Base-by-base conservation (phyloP, 2,888 invertebrate species). In the Choreutis nemorana region DNA sequence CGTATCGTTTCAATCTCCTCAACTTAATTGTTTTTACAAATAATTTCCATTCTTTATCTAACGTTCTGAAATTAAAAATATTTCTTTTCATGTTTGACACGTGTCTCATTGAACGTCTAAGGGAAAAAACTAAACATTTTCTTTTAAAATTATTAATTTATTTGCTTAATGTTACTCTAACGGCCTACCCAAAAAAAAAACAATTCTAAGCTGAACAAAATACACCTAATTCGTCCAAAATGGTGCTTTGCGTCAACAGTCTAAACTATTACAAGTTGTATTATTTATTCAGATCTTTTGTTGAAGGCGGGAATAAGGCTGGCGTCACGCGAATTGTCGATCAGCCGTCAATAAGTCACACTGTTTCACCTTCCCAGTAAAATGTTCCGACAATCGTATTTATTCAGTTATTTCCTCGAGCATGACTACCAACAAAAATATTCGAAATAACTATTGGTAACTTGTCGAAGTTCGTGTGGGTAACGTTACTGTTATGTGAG, bases 351-450 rank as follows among this genome's bases (percentile, higher is more conserved):
- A 60, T 60, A 56, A 45, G 48, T 8, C 5, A 8, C 18, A 18
- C 5, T 18, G 8, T 18, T 18, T 18, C 8, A 18, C 5, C 18
- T 18, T 5, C n/a, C 5, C 18, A 8, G 30, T 20, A 14, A 21
- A 18, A n/a, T n/a, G n/a, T n/a, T n/a, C n/a, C n/a, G n/a, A 62
- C 64, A 68, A 71, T 68, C 62, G 65, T 68, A 68, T 68, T 67
- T 70, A 67, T 68, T 62, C 60, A 66, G 62, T 64, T 66, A 71
- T 68, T 67, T 67, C 68, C 70, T 60, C 37, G 24, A 28, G 40
- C 44, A 36, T 53, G 54, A 58, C 55, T 50, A 51, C 55, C 48
- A 55, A 52, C 43, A 47, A 50, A 50, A 62, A 60, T 57, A 50
- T n/a, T n/a, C n/a, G n/a, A n/a, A n/a, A n/a, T n/a, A n/a, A n/a